Evolutionary conservation across 2,113 vertebrate genomes (phyloP).

Genomic region (Ibidorhyncha struthersii): DNA sequence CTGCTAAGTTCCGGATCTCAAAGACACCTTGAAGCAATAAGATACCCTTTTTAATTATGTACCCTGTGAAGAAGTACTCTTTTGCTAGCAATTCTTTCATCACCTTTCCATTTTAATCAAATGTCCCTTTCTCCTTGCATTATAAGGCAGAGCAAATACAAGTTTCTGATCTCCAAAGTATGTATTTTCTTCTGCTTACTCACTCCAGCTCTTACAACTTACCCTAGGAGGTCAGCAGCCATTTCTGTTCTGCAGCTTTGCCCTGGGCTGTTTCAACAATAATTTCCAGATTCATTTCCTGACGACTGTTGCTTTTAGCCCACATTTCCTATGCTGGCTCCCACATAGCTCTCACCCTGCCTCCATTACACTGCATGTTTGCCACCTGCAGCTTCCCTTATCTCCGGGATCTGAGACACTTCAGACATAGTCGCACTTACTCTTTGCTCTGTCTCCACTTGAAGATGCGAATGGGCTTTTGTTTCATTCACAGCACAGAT

Average conservation of each 20-base stretch:
- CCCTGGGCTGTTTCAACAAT: slow-evolving; percentile 40
- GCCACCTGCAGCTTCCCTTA: not conserved
- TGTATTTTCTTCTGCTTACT: not conserved
- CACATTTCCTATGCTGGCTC: not conserved
- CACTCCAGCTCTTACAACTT: slow-evolving; percentile 1
- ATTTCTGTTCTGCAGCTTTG: slow-evolving; percentile 40
- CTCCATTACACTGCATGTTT: not conserved
- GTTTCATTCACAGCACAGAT: not conserved
- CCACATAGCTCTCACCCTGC: not conserved
- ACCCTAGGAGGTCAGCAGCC: slow-evolving; percentile 23
- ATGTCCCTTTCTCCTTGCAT: not conserved
- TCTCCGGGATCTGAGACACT: not conserved
- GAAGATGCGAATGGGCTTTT: not conserved
- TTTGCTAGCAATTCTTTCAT: slow-evolving; percentile 35
- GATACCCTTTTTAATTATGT: not conserved
- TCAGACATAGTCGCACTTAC: not conserved
- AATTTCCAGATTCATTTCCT: slow-evolving; percentile 58
- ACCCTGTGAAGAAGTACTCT: not conserved
- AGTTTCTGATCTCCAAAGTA: slow-evolving; percentile 8
- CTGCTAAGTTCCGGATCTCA: not conserved
- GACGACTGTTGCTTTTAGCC: slow-evolving; percentile 4
- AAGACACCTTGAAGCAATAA: not conserved
- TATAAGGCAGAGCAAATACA: not conserved
- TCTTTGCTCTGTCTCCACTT: not conserved
- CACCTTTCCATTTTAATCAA: slow-evolving; percentile 40